Evolutionary conservation across 1,140 invertebrate genomes (phyloP).

Genomic region (Varroa destructor): DNA sequence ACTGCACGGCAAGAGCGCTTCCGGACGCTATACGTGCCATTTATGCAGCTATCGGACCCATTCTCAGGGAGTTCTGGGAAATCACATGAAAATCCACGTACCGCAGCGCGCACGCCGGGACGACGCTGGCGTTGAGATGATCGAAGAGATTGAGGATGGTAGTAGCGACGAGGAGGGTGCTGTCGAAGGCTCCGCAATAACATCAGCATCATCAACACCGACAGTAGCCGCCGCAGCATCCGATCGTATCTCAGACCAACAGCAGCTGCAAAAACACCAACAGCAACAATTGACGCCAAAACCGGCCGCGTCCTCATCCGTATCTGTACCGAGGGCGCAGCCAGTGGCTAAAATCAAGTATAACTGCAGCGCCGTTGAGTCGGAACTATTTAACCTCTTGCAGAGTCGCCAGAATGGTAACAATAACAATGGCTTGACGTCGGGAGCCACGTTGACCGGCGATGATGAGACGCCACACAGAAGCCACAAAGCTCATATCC

Average conservation of each 20-base stretch:
- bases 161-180: slow-evolving; percentile 8
- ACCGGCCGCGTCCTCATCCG: not conserved
- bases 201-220: not conserved
- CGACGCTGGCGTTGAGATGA: slow-evolving; percentile 29
- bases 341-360: slow-evolving; percentile 21
- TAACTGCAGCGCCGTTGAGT: slow-evolving; percentile 24
- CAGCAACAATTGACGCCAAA: slow-evolving; percentile 29
- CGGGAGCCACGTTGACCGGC: no score
- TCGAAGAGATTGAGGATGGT: slow-evolving; percentile 14
- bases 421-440: no score
- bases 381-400: slow-evolving; percentile 24
- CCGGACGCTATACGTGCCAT: slow-evolving; percentile 46
- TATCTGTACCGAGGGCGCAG: not conserved
- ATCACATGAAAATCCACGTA: slow-evolving; percentile 62
- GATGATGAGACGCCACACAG: no score
- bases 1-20: slow-evolving; percentile 52
- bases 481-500: no score
- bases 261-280: slow-evolving; percentile 3
- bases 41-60: slow-evolving; percentile 68
- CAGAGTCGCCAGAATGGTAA: slow-evolving; percentile 23
- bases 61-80: slow-evolving; percentile 56
- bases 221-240: not conserved
- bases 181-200: not conserved
- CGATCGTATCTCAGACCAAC: not conserved
- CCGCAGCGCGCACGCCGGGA: slow-evolving; percentile 35